phyloP scores from a whole-genome alignment of 2,888 invertebrate species.

The Syrphus vitripennis region DNA sequence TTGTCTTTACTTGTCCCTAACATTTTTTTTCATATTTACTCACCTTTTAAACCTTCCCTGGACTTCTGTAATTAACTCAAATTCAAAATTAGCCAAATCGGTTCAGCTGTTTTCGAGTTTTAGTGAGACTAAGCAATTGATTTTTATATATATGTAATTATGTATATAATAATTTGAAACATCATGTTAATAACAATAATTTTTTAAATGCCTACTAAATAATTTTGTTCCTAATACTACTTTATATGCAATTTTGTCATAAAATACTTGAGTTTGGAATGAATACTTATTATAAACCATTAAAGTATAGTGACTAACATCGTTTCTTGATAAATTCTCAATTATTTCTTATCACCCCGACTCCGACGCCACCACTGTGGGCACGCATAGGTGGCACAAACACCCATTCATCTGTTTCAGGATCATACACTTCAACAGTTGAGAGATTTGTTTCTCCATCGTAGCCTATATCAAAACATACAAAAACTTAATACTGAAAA shows the following conservation, averaged over 20 bases:
- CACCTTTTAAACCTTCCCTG: no score
- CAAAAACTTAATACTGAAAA: not conserved
- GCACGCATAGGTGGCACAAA: slow-evolving; percentile 90
- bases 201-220: not conserved
- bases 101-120: no score
- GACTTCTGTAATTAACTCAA: no score
- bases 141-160: no score
- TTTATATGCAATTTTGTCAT: slow-evolving; percentile 17
- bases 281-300: slow-evolving; percentile 52
- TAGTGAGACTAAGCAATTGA: no score
- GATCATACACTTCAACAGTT: slow-evolving; percentile 93
- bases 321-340: slow-evolving; percentile 48
- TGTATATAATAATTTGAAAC: not conserved
- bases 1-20: no score
- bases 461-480: slow-evolving; percentile 80
- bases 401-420: slow-evolving; percentile 87
- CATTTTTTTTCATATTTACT: no score
- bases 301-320: not conserved
- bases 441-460: slow-evolving; percentile 91
- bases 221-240: not conserved
- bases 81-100: no score
- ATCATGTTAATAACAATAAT: slow-evolving; percentile 39
- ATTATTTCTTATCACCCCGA: slow-evolving; percentile 88
- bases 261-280: slow-evolving; percentile 45
- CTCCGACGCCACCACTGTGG: slow-evolving; percentile 95